Conservation (phyloP, 2,797 vertebrate species). For the Epinephelus coioides region DNA sequence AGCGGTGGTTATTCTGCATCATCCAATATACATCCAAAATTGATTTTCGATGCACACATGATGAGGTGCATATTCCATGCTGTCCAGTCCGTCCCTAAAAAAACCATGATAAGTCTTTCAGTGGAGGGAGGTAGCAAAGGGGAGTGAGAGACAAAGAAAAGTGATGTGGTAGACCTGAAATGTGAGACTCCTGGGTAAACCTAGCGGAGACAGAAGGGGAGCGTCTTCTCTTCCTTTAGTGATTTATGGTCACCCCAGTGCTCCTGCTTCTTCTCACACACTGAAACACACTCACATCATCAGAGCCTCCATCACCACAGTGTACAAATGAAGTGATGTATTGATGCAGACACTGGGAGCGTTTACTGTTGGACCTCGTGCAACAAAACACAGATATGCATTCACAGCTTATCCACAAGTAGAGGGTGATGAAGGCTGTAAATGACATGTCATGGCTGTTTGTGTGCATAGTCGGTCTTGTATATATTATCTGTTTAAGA, state of each 20-base stretch:
- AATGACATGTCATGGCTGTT: slow-evolving; percentile 34
- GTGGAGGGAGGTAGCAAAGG: not conserved
- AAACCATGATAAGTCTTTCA: slow-evolving; percentile 13
- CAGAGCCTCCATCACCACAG: slow-evolving; percentile 12
- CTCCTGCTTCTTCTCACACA: slow-evolving; percentile 42
- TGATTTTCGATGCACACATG: not conserved
- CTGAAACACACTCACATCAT: slow-evolving; percentile 12
- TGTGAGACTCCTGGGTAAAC: slow-evolving; percentile 63
- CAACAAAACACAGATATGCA: not conserved
- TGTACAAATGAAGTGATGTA: slow-evolving; percentile 14
- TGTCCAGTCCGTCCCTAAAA: not conserved
- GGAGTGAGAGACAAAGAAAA: slow-evolving; percentile 20
- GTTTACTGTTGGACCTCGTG: slow-evolving; percentile 6
- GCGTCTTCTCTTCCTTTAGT: slow-evolving; percentile 44
- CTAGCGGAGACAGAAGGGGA: slow-evolving; percentile 34
- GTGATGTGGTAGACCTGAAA: slow-evolving; percentile 51
- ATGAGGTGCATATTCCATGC: not conserved
- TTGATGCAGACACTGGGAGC: too few relatives aligned
- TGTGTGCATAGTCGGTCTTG: slow-evolving; percentile 15
- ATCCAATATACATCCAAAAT: not conserved
- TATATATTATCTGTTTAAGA: slow-evolving; percentile 16
- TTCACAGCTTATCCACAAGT: slow-evolving; percentile 2
- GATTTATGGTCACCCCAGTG: slow-evolving; percentile 56
- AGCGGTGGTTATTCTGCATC: too few relatives aligned
- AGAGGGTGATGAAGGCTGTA: not conserved